Base-by-base conservation (phyloP, 1,140 invertebrate genomes). In the Eupeodes corollae region DNA sequence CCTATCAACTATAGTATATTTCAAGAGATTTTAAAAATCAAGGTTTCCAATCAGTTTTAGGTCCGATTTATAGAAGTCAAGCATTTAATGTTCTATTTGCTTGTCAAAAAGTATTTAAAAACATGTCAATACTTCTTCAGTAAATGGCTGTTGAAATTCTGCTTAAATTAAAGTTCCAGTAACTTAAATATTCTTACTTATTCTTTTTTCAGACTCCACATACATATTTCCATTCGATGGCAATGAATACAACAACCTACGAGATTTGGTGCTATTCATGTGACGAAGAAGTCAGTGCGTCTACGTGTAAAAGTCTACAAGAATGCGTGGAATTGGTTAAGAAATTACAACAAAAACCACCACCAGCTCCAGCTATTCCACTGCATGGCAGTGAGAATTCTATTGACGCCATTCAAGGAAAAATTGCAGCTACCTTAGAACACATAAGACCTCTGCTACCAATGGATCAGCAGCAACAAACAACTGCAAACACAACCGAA, bases 211-310 rank as follows among this genome's bases (percentile, higher is more conserved):
- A 68, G 55, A 86, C 75, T 2, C 81, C 85, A 3, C 79, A 77
- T 52, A 89, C 84, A 9, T 84, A 86, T 56, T 73, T 68, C 13
- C 90, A 94, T 70, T 74, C 77, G 8, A 56, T 92, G 38, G 80
- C 79, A 14, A 71, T 86, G 31, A 83, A 90, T 56, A 83, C 82
- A 5, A 74, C 77, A 13, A 69, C 74, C 3, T 88, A 84, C 78
- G 77, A 71, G 40, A 73, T 87, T 14, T 89, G 84, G 79, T 91
- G 82, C 64, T 84, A 83, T 57, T 72, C 71, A 47, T 84, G 83
- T 67, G 75, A 80, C 56, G 72, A 69, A 52, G 73, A 78, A 58
- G 67, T 84, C 26, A 72, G 73, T 52, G 54, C 73, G 15, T 70
- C 72, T 33, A 73, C 68, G 35, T 75, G 74, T 31, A 82, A 79